Evolutionary conservation across 1,140 invertebrate species (phyloP).

Genomic region (Formica selysi): DNA sequence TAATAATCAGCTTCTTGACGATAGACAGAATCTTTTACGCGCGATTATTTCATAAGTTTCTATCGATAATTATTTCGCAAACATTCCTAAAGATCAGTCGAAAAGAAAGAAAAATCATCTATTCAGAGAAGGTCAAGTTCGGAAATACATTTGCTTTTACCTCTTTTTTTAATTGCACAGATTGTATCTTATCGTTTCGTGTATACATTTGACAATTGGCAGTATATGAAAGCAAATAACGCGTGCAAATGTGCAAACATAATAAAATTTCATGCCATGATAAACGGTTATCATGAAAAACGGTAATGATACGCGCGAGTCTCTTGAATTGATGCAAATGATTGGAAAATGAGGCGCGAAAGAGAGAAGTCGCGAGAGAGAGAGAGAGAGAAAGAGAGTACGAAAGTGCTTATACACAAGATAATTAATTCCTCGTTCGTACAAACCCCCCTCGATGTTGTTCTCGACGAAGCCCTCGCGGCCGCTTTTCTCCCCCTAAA

Average conservation of each 20-base stretch:
- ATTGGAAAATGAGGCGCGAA: slow-evolving; percentile 13
- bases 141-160: not conserved
- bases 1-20: not conserved
- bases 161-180: not conserved
- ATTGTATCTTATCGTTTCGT: slow-evolving; percentile 10
- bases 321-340: slow-evolving; percentile 4
- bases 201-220: too few relatives aligned
- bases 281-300: slow-evolving; percentile 13
- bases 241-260: slow-evolving; percentile 15
- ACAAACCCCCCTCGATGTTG: slow-evolving; percentile 20
- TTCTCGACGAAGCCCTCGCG: not conserved
- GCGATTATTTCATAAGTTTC: too few relatives aligned
- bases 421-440: not conserved
- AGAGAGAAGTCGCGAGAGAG: not conserved
- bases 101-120: not conserved
- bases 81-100: not conserved
- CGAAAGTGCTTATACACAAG: not conserved
- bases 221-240: not conserved
- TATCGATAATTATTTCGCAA: too few relatives aligned
- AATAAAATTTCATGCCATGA: not conserved
- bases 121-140: not conserved
- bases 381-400: too few relatives aligned
- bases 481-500: slow-evolving; percentile 38
- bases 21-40: too few relatives aligned
- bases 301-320: not conserved